These are phyloP conservation scores for Halcyon senegalensis DNA, from an alignment of 2,113 vertebrate genomes.

Conservation along the genomic window DNA sequence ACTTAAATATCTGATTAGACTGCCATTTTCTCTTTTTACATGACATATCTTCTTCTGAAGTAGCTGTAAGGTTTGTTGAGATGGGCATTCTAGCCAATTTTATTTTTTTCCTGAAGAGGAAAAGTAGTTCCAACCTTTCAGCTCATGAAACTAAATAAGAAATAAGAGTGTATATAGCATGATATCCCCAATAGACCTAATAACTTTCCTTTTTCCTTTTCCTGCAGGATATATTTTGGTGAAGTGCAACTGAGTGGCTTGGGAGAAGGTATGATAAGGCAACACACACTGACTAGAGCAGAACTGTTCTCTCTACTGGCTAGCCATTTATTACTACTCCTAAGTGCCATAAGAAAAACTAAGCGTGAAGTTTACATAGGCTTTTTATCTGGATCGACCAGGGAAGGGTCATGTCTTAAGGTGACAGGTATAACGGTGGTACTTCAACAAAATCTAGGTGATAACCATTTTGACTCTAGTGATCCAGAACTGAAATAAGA, in stretches of 20 bases:
- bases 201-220: neutral
- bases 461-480: neutral
- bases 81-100: neutral
- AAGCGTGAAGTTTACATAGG: neutral
- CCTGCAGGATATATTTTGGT: constrained; percentile 95
- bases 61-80: neutral
- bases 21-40: neutral
- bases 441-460: neutral
- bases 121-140: neutral
- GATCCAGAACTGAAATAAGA: neutral
- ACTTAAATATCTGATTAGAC: neutral
- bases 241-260: constrained; percentile 96
- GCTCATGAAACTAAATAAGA: neutral
- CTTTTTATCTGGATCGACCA: neutral
- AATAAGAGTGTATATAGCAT: neutral
- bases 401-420: neutral
- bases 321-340: neutral
- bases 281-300: neutral
- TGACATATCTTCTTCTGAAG: neutral
- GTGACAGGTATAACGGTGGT: neutral
- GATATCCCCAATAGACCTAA: neutral
- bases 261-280: constrained; percentile 89
- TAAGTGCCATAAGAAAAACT: neutral
- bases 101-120: neutral
- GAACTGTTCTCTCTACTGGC: neutral